Conservation (phyloP, 2,113 vertebrate genomes). For the Poeciliopsis turrubarensis region DNA sequence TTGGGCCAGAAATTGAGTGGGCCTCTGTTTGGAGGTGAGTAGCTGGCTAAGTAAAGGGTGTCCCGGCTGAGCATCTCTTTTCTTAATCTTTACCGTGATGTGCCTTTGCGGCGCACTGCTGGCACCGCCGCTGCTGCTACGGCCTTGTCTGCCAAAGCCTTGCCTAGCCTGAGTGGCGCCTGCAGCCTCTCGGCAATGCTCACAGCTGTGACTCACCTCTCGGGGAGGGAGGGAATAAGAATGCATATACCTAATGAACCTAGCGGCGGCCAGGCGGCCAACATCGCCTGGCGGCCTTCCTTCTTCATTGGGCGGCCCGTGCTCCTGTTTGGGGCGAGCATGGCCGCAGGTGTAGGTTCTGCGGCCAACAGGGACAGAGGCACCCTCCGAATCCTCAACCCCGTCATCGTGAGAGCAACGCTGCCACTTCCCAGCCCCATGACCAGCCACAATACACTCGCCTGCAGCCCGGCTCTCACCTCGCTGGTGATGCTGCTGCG, state of each 20-base stretch:
- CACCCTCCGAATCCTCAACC: conserved; percentile 72
- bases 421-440: conserved; percentile 67
- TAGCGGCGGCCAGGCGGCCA: conserved; percentile 81
- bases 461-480: conserved; percentile 85
- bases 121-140: conserved; percentile 44
- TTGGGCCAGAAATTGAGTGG: conserved; percentile 62
- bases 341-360: conserved; percentile 77
- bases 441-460: conserved; percentile 65
- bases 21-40: conserved; percentile 78
- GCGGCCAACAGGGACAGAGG: conserved; percentile 74
- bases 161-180: conserved; percentile 72
- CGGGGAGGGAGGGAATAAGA: conserved; percentile 85
- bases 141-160: conserved; percentile 74
- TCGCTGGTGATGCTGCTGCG: conserved; percentile 91
- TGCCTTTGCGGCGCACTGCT: conserved; percentile 55
- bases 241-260: conserved; percentile 88
- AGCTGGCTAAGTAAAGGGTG: conserved; percentile 81
- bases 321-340: conserved; percentile 75
- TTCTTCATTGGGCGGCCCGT: conserved; percentile 78
- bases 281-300: conserved; percentile 81
- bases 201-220: conserved; percentile 84
- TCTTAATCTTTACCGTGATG: conserved; percentile 76
- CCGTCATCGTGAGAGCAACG: conserved; percentile 74
- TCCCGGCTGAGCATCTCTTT: conserved; percentile 74
- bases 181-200: conserved; percentile 83